phyloP scores from a whole-genome alignment of 2,888 invertebrate species.

The Folsomia manolachei region DNA sequence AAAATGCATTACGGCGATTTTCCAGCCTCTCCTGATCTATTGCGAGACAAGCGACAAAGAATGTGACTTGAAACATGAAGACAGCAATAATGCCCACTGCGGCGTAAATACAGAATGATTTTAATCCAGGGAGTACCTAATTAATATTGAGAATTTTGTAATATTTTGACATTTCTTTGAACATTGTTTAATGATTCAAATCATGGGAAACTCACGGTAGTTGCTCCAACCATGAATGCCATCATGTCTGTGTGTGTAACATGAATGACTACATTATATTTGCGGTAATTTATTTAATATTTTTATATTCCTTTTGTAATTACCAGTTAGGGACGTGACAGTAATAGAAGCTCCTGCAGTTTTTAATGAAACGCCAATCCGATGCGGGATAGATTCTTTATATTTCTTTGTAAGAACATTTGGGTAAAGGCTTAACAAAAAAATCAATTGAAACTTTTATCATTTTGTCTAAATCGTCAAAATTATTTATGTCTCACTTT shows the following conservation, averaged over 20 bases:
- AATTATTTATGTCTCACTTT: too few relatives aligned
- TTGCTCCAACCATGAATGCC: slow-evolving; percentile 69
- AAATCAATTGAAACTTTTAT: too few relatives aligned
- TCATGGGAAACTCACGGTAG: slow-evolving; percentile 60
- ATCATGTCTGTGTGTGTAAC: too few relatives aligned
- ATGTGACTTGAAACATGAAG: slow-evolving; percentile 71
- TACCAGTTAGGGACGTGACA: slow-evolving; percentile 77
- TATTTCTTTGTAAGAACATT: slow-evolving; percentile 6
- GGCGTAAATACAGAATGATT: slow-evolving; percentile 78
- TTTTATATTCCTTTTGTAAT: too few relatives aligned
- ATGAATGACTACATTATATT: too few relatives aligned
- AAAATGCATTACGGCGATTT: slow-evolving; percentile 63
- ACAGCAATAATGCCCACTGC: slow-evolving; percentile 72
- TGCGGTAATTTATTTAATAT: too few relatives aligned
- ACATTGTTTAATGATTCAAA: neutral
- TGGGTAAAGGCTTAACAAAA: slow-evolving; percentile 51
- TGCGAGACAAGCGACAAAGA: slow-evolving; percentile 75
- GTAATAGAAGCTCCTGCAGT: slow-evolving; percentile 80
- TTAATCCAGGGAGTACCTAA: slow-evolving; percentile 71
- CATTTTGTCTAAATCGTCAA: too few relatives aligned
- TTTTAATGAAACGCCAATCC: slow-evolving; percentile 68
- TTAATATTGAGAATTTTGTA: slow-evolving; percentile 9
- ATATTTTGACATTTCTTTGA: too few relatives aligned
- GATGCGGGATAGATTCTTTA: slow-evolving; percentile 59
- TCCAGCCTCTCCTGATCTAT: slow-evolving; percentile 67